Percentiles rank a stretch among this genome's conserved stretches.
phyloP scores from a whole-genome alignment of 2,113 vertebrate species.

The Ceuthmochares aereus region DNA sequence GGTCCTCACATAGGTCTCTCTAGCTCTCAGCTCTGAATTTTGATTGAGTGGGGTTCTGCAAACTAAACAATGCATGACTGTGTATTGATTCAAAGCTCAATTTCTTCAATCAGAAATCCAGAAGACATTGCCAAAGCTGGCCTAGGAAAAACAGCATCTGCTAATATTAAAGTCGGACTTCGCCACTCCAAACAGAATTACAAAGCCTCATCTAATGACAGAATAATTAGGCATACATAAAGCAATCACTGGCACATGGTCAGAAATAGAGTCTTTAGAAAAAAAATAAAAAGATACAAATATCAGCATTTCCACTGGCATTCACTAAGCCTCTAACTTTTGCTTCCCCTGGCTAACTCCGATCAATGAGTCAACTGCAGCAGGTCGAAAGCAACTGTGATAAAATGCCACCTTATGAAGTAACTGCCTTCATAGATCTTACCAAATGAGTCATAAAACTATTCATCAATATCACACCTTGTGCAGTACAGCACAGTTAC shows the following conservation, averaged over 20 bases:
- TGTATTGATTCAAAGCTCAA: constrained; percentile 11
- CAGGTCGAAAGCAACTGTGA: constrained; percentile 56
- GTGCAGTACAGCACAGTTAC: neutral
- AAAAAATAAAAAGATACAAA: neutral
- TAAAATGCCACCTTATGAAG: constrained; percentile 73
- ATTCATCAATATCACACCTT: constrained; percentile 64
- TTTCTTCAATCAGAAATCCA: constrained; percentile 9
- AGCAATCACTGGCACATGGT: neutral
- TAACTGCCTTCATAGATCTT: constrained; percentile 71
- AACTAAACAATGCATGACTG: constrained; percentile 21
- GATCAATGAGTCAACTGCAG: constrained; percentile 70
- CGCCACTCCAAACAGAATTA: neutral
- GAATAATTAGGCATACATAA: constrained; percentile 43
- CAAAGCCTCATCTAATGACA: constrained; percentile 18
- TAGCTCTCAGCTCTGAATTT: neutral
- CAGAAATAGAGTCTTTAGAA: neutral
- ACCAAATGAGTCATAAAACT: constrained; percentile 70
- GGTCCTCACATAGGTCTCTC: neutral
- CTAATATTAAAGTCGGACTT: neutral
- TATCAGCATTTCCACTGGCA: constrained; percentile 18
- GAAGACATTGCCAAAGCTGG: neutral
- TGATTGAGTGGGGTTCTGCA: constrained; percentile 35
- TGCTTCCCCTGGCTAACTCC: constrained; percentile 17
- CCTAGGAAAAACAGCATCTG: neutral
- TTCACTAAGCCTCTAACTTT: neutral